Evolutionary conservation across 2,888 invertebrate genomes (phyloP).

Genomic region (Ectropis crepuscularia): DNA sequence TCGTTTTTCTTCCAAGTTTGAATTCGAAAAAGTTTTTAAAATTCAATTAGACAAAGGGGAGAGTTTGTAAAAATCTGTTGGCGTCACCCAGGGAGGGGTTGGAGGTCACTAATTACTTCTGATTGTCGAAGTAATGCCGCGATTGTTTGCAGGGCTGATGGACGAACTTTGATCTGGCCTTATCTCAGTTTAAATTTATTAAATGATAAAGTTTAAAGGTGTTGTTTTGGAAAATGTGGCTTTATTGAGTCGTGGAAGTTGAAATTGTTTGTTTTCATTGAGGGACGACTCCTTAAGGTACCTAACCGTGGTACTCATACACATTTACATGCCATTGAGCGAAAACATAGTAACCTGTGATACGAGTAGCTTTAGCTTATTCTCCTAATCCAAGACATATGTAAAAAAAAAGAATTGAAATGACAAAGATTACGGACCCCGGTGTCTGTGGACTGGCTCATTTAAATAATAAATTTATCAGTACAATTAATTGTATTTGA

Average conservation of each 20-base stretch:
- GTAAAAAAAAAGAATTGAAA: too few relatives aligned
- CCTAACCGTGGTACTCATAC: too few relatives aligned
- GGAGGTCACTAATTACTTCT: constrained; percentile 70
- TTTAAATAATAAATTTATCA: too few relatives aligned
- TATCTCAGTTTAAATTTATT: constrained; percentile 48
- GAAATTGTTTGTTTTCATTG: too few relatives aligned
- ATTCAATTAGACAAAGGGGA: constrained; percentile 53
- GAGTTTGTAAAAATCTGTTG: constrained; percentile 63
- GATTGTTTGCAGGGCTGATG: constrained; percentile 69
- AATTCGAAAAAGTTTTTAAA: constrained; percentile 31
- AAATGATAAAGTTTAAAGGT: constrained; percentile 3
- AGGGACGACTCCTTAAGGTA: too few relatives aligned
- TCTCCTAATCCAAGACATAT: too few relatives aligned
- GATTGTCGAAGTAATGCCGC: constrained; percentile 77
- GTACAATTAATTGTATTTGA: too few relatives aligned
- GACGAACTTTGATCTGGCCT: constrained; percentile 58
- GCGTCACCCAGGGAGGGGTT: constrained; percentile 48
- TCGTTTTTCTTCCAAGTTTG: constrained; percentile 53
- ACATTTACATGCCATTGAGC: too few relatives aligned
- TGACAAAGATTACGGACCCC: too few relatives aligned
- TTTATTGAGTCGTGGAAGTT: not conserved
- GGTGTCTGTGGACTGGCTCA: too few relatives aligned
- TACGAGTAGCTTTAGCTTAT: too few relatives aligned
- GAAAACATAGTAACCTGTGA: too few relatives aligned
- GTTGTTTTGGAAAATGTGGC: not conserved